Evolutionary conservation across 2,113 vertebrate genomes (phyloP), one percentile per base, ranked within the genome.

Genomic region (Oncorhynchus clarkii): DNA sequence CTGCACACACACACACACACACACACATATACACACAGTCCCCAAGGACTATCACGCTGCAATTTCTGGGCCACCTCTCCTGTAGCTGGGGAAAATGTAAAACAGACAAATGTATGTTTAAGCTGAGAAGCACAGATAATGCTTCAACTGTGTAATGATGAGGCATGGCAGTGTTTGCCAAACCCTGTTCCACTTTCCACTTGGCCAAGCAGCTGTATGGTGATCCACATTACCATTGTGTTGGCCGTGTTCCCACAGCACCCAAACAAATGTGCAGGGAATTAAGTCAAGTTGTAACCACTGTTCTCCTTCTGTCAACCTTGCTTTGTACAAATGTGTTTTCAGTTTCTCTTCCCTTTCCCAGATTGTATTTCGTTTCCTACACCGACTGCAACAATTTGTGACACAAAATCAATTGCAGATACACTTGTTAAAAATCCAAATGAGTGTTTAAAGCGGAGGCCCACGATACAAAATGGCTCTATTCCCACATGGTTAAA

Each of bases 361-460:
- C 73, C 7, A 2, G 4, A 27, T 26, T 3, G 14, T 27, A 16
- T 59, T 59, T 39, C 11, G 24, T 74, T 64, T 72, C 74, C 67
- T 70, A 49, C 20, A 57, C 67, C 71, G 70, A 62, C 76, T 82
- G 26, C 82, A 79, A 76, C 67, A 70, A 54, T 54, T 54, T 80
- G 62, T 87, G 70, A 81, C 72, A 79, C 78, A 22, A 85, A 91
- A 88, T 87, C 80, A 86, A 78, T 76, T 73, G 39, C 66, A 66
- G 74, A 80, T 80, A 76, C 79, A 45, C 75, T 73, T 62, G n/a
- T 84, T 72, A 57, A 86, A 86, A 81, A 64, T 31, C 77, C n/a
- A 78, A 86, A 89, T 89, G 82, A 81, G 26, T 79, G 67, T 54
- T 72, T 74, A 57, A 80, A 87, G 73, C 73, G 60, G 29, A 74